These are phyloP conservation scores for Pollimyrus isidori DNA, from an alignment of 2,113 vertebrate genomes.

Conservation along the genomic window DNA sequence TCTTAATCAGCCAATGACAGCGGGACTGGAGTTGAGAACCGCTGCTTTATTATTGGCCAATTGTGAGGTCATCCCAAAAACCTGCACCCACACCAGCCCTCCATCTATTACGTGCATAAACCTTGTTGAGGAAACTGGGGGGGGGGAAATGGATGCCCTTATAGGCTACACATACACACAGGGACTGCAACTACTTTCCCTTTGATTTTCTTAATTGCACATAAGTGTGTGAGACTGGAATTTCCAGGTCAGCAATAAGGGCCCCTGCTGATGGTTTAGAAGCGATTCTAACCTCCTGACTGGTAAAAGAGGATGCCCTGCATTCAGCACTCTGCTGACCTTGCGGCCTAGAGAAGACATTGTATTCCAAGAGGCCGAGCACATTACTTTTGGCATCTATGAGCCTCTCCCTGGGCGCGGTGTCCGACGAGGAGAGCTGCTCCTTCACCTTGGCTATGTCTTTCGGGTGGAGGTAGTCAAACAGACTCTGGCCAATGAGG, in stretches of 20 bases:
- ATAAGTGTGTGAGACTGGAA: neutral
- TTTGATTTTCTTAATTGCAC: neutral
- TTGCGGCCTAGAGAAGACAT: neutral
- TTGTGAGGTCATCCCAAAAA: too few species aligned
- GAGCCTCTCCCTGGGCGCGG: slow-evolving; percentile 60
- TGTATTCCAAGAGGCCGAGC: neutral
- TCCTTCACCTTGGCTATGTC: slow-evolving; percentile 83
- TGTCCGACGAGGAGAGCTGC: slow-evolving; percentile 69
- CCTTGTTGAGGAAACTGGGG: neutral
- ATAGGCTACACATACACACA: neutral
- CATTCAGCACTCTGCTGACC: neutral
- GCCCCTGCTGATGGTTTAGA: neutral
- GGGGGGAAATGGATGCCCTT: neutral
- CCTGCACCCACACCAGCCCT: too few species aligned
- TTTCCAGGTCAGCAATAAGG: neutral
- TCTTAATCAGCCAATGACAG: too few species aligned
- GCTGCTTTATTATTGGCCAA: too few species aligned
- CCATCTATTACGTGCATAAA: neutral
- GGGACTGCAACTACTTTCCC: neutral
- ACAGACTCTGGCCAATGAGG: slow-evolving; percentile 74
- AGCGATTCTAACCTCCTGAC: neutral
- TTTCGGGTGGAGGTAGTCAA: slow-evolving; percentile 79
- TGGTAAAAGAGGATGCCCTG: neutral
- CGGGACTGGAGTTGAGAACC: too few species aligned
- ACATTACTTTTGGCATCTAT: slow-evolving; percentile 71